Base-by-base conservation (phyloP, 2,888 invertebrate genomes). In the Molorchus minor region DNA sequence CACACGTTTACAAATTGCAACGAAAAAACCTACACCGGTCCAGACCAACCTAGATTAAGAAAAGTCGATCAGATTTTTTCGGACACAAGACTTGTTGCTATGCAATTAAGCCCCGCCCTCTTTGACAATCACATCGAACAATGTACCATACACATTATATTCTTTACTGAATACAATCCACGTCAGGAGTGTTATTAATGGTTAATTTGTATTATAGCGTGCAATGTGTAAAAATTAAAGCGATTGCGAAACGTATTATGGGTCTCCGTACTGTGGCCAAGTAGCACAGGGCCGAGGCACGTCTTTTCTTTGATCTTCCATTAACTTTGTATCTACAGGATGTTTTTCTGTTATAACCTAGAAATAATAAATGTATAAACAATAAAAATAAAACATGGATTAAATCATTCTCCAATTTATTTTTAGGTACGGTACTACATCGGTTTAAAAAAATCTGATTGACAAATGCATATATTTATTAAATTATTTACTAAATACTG, bases 201-300 rank as follows among this genome's bases (percentile, higher is more conserved):
- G 61, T 58, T 63, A 65, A 65, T 65, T 65, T 65, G 61, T 59
- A 64, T 63, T 60, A 61, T 65, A 58, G 55, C 63, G 62, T 61
- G 57, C 61, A 49, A 60, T 44, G 65, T 57, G 56, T 60, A 62
- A 62, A n/a, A 64, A 64, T 66, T 66, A 61, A 64, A 66, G 61
- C 61, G 61, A 66, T 66, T 66, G 53, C 53, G 30, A 52, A 52
- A 52, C n/a, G n/a, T 41, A 19, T 8, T 10, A 20, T 21, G 47
- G 47, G 36, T 20, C 17, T 49, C 41, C 41, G 41, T 29, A 30
- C 3, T 40, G 29, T 41, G 29, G 38, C 38, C 12, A 1, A 7
- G 15, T 3, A 4, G 30, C 12, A 7, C 52, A 52, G 52, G 52
- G 17, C 19, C 12, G 52, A 30, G 3, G 25, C 20, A 3, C 3